phyloP scores from a whole-genome alignment of 2,797 vertebrate genomes.

The Hemitrygon akajei region DNA sequence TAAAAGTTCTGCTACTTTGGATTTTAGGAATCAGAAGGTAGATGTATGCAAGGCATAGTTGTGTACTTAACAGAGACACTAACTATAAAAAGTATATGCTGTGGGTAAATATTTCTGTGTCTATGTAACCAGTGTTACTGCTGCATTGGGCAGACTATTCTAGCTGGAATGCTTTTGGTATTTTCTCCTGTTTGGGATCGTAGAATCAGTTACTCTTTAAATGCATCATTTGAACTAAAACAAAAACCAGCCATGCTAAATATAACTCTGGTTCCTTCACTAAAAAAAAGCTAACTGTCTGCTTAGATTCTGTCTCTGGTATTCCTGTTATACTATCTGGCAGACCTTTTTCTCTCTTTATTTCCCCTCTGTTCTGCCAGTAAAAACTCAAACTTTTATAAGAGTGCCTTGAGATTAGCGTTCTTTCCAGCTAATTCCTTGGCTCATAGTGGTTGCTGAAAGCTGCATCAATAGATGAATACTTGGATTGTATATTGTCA shows the following conservation, averaged over 20 bases:
- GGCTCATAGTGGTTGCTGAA: not conserved
- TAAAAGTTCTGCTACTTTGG: not conserved
- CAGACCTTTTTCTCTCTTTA: not conserved
- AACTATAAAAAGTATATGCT: not conserved
- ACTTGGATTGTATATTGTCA: not conserved
- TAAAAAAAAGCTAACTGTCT: not conserved
- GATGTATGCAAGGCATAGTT: not conserved
- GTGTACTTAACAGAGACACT: not conserved
- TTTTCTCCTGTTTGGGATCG: not conserved
- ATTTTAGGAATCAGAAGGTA: not conserved
- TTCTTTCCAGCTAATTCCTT: not conserved
- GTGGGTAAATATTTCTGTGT: not conserved
- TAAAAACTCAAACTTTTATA: conserved; percentile 13
- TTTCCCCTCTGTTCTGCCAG: not conserved
- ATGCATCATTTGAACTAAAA: not conserved
- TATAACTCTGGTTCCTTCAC: not conserved
- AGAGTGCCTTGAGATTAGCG: not conserved
- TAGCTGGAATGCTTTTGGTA: conserved; percentile 2
- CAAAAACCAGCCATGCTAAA: not conserved
- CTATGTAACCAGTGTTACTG: not conserved
- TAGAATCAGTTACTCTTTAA: not conserved
- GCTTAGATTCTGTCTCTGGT: not conserved
- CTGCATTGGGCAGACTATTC: not conserved
- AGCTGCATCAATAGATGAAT: not conserved
- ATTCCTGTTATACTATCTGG: not conserved